Evolutionary conservation across 2,113 vertebrate genomes (phyloP).

Genomic region (Balaenoptera acutorostrata): DNA sequence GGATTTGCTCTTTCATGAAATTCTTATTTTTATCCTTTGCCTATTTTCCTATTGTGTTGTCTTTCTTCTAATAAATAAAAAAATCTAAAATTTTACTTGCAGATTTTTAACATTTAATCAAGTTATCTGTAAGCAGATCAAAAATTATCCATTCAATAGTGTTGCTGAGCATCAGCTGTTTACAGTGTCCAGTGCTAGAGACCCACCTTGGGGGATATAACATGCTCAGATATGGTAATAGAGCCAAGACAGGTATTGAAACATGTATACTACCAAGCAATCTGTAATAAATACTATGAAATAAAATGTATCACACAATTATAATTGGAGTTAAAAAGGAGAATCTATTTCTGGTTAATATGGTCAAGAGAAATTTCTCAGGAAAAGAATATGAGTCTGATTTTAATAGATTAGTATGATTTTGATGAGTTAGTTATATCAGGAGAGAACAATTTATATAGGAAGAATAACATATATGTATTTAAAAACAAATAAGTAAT

Average conservation of each 20-base stretch:
- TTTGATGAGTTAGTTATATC: background rate
- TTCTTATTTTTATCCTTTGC: background rate
- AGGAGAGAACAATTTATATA: background rate
- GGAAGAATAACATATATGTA: background rate
- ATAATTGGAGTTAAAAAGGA: background rate
- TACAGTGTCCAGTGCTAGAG: background rate
- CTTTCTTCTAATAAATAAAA: background rate
- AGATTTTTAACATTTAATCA: background rate
- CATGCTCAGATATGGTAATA: background rate
- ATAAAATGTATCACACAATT: background rate
- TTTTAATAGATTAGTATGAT: background rate
- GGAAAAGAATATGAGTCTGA: background rate
- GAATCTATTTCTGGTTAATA: background rate
- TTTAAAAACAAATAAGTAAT: background rate
- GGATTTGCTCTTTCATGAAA: background rate
- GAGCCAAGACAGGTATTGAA: background rate
- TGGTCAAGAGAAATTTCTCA: background rate
- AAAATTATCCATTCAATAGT: background rate
- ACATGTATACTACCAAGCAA: background rate
- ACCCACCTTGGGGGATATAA: rapidly evolving
- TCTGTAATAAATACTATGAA: background rate
- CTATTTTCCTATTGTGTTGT: background rate
- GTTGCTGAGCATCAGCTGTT: background rate
- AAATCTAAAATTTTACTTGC: background rate
- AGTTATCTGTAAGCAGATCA: background rate